These are phyloP conservation scores for Axea sp. DNA, from an alignment of 2,888 invertebrate genomes.

Conservation along the genomic window DNA sequence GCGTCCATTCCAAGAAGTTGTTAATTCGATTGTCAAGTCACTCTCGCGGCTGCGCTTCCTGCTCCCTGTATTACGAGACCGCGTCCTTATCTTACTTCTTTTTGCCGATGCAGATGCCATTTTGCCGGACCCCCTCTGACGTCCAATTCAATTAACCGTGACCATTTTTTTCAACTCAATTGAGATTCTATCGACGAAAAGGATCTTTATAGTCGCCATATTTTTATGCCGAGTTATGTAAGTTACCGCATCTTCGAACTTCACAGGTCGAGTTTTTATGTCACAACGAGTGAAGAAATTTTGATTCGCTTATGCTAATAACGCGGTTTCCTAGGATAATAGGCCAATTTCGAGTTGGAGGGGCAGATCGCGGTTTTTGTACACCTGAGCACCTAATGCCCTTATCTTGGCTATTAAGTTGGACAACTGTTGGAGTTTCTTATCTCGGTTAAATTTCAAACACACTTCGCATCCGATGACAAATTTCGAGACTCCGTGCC, in stretches of 20 bases:
- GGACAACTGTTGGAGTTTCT: too few species aligned
- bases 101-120: conserved; percentile 27
- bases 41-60: conserved; percentile 69
- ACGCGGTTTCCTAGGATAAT: conserved; percentile 34
- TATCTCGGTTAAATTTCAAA: conserved; percentile 13
- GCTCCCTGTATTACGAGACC: conserved; percentile 71
- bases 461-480: conserved; percentile 16
- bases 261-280: conserved; percentile 28
- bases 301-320: conserved; percentile 33
- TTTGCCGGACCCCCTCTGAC: conserved; percentile 21
- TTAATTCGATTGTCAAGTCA: conserved; percentile 71
- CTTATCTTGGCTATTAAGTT: conserved; percentile 27
- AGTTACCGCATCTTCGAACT: conserved; percentile 43
- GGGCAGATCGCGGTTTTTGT: conserved; percentile 14
- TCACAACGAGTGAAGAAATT: conserved; percentile 14
- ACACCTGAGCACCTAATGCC: conserved; percentile 12
- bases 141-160: conserved; percentile 38
- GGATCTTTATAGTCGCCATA: conserved; percentile 45
- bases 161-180: conserved; percentile 43
- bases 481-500: neutral
- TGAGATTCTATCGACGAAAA: conserved; percentile 36
- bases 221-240: conserved; percentile 52
- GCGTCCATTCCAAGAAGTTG: conserved; percentile 68
- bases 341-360: conserved; percentile 24
- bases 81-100: conserved; percentile 58